Evolutionary conservation across 53 echinoderm and acorn worm species (phyloP), one percentile per base, ranked within the genome.

Genomic region (Patiria pectinifera): DNA sequence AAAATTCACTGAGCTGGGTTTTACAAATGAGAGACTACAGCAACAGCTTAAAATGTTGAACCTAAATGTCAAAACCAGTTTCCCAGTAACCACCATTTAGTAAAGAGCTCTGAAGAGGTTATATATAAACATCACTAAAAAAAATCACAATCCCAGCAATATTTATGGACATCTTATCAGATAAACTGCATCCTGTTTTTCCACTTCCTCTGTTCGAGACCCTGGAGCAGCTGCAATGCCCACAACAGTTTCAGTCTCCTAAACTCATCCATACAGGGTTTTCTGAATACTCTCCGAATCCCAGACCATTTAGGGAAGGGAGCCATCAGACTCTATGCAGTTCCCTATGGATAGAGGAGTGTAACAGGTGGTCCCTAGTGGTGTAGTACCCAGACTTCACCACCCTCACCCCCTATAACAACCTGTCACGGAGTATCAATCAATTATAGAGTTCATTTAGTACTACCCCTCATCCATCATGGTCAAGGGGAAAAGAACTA

Each of bases 371-470:
- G 53, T 6, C 74, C 24, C 15, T 3, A 16, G 66, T 22, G 24
- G 74, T 74, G n/a, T 74, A 10, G 74, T 25, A 76, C 12, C 60
- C 62, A 86, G 25, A 18, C 80, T 80, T 22, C 66, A 12, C 80
- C 15, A 61, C 48, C 43, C 45, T 11, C 26, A 43, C 24, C 78
- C 35, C 88, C 4, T 78, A 4, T 78, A n/a, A 43, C 19, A 62
- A 77, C 62, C 82, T 80, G 80, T 81, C 69, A 25, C 46, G 0
- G 21, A 48, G 90, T 63, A 90, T 90, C 70, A 90, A 90, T 80
- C 90, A 80, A 62, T 80, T 90, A 89, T 11, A 66, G 45, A 10
- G 22, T 78, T 45, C 79, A 45, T 45, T 89, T 46, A 66, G 63
- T 15, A 43, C 26, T 62, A 45, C 45, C 80, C 13, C 48, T 35